phyloP scores from a whole-genome alignment of 2,797 vertebrate genomes.

The Leptatherina wallacei region DNA sequence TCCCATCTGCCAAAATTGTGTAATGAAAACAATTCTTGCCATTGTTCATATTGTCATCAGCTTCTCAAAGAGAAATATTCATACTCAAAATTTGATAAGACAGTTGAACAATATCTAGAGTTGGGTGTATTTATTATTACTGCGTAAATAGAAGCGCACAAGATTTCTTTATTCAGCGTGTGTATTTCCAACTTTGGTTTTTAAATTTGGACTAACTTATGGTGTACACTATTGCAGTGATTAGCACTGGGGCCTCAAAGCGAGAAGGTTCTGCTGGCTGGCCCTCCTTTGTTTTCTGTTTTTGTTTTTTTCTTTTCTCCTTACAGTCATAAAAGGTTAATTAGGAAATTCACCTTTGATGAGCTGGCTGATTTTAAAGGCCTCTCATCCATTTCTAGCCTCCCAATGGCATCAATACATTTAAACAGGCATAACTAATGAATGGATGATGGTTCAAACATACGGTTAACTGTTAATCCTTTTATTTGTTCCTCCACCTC shows the following conservation, averaged over 20 bases:
- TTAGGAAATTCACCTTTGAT: neutral
- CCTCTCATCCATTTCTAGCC: neutral
- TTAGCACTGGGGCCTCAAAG: neutral
- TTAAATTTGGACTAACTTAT: neutral
- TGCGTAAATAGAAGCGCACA: conserved; percentile 11
- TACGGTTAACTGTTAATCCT: neutral
- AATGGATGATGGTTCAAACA: neutral
- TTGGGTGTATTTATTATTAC: conserved; percentile 22
- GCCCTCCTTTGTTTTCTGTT: neutral
- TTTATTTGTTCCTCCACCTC: conserved; percentile 13
- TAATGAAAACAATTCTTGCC: conserved; percentile 15
- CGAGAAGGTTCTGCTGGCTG: too few species aligned
- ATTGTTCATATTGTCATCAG: conserved; percentile 25
- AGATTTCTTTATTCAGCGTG: conserved; percentile 6
- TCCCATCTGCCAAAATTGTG: conserved; percentile 12
- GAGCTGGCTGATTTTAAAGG: neutral
- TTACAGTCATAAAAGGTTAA: neutral
- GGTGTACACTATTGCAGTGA: neutral
- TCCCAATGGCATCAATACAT: neutral
- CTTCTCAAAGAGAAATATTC: conserved; percentile 32
- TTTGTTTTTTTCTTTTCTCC: neutral
- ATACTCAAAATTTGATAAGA: conserved; percentile 13
- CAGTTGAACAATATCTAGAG: conserved; percentile 7
- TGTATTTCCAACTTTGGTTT: conserved; percentile 4
- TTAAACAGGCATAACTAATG: neutral